phyloP scores from a whole-genome alignment of 2,797 vertebrate genomes.

The Muraenolepis orangiensis region DNA sequence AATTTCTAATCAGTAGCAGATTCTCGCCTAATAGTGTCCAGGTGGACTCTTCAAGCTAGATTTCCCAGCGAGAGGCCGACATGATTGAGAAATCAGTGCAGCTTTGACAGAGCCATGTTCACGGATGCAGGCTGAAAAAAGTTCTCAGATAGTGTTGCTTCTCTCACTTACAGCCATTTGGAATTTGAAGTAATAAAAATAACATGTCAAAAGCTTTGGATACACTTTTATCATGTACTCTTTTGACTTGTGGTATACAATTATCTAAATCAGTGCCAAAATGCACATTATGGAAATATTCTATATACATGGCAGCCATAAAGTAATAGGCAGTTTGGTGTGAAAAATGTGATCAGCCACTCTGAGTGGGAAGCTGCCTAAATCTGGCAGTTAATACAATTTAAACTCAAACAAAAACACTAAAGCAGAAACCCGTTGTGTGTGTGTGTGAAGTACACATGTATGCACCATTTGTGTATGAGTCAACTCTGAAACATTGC shows the following conservation, averaged over 20 bases:
- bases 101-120: constrained; percentile 20
- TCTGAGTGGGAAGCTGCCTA: no score
- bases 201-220: neutral
- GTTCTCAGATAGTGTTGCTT: neutral
- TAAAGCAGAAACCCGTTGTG: no score
- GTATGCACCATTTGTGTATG: no score
- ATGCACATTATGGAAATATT: neutral
- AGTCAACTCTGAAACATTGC: no score
- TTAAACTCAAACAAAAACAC: no score
- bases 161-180: neutral
- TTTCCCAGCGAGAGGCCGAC: constrained; percentile 34
- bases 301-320: neutral
- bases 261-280: neutral
- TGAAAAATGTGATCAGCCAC: no score
- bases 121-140: constrained; percentile 12
- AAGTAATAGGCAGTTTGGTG: no score
- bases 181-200: no score
- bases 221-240: neutral
- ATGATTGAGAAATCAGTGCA: constrained; percentile 24
- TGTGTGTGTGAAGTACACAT: no score
- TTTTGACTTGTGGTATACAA: neutral
- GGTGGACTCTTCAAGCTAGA: constrained; percentile 53
- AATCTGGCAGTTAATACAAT: no score
- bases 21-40: constrained; percentile 45
- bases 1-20: constrained; percentile 56